Percentiles rank a stretch among this genome's conserved stretches.
Conservation (phyloP, 1,140 invertebrate species). For the Metaphire vulgaris region DNA sequence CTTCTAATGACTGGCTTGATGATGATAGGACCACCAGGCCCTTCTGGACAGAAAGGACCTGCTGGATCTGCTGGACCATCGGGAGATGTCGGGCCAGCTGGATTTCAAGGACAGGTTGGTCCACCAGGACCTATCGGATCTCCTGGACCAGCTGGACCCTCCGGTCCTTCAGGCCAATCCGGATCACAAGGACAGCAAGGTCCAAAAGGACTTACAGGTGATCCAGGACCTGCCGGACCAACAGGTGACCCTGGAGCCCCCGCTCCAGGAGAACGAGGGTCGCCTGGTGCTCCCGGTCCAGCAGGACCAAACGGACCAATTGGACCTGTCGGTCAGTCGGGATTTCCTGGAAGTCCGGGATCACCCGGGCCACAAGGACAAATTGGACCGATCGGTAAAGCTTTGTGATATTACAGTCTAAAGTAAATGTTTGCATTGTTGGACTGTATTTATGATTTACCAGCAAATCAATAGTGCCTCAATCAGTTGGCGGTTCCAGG, state of each 20-base stretch:
- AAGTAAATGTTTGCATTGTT: too few relatives aligned
- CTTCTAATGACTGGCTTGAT: too few relatives aligned
- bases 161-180: background rate
- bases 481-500: too few relatives aligned
- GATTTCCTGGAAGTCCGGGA: background rate
- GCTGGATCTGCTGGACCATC: slow-evolving; percentile 32
- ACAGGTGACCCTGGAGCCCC: background rate
- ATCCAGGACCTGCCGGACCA: background rate
- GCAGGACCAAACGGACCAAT: background rate
- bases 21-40: background rate
- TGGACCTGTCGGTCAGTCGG: background rate
- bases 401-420: too few relatives aligned
- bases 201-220: background rate
- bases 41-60: slow-evolving; percentile 6
- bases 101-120: background rate
- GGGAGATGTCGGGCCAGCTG: background rate
- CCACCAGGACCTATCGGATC: background rate
- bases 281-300: background rate
- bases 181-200: background rate
- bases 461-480: too few relatives aligned
- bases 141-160: background rate
- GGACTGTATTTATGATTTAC: too few relatives aligned
- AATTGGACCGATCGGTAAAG: background rate
- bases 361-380: background rate
- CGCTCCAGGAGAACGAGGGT: background rate